Base-by-base conservation (phyloP, 2,113 vertebrate genomes). In the Tylochromis polylepis region DNA sequence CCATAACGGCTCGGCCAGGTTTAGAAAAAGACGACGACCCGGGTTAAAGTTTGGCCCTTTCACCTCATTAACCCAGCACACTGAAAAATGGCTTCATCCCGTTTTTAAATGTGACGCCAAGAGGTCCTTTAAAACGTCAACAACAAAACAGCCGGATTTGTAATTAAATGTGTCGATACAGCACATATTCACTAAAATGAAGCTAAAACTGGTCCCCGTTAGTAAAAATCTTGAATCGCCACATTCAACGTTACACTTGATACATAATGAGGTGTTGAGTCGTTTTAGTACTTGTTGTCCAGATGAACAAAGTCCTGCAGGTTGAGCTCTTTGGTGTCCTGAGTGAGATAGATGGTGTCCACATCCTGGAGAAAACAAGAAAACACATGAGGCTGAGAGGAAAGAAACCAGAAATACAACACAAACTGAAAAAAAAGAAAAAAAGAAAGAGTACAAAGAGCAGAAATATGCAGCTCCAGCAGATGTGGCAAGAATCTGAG, bases 281-380 rank as follows among this genome's bases (percentile, higher is more conserved):
- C 2, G 8, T 0, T 9, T 2, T 5, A 43, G 51, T 92, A 98
- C 98, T 98, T 98, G 96, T 98, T 98, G 85, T 99, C 98, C 87
- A 99, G 97, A 86, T 99, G 98, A 90, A 97, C 97, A 85, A 99
- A 99, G 92, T 99, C 98, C 89, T 99, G 98, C 79, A 99, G 96
- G 93, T 98, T 99, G 89, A 99, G 79, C 85, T 99, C 98, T 85
- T 96, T 96, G 81, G 97, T 98, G 94, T 99, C 98, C 95, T 99
- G 98, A 3, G 97, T 99, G 87, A 98, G 96, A 91, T 99, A 99
- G 95, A 99, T 99, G 0, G 98, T 99, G 95, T 99, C 98, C 31
- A 99, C 98, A 18, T 99, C 98, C 98, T 99, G 91, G 10, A 59
- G 31, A 62, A 18, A 4, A 0, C 59, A 62, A 62, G 31, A 62